A percentile compares a stretch with the other conserved stretches of the same genome.
Conservation (phyloP, 1,140 invertebrate genomes). For the Drosophila carrolli region DNA sequence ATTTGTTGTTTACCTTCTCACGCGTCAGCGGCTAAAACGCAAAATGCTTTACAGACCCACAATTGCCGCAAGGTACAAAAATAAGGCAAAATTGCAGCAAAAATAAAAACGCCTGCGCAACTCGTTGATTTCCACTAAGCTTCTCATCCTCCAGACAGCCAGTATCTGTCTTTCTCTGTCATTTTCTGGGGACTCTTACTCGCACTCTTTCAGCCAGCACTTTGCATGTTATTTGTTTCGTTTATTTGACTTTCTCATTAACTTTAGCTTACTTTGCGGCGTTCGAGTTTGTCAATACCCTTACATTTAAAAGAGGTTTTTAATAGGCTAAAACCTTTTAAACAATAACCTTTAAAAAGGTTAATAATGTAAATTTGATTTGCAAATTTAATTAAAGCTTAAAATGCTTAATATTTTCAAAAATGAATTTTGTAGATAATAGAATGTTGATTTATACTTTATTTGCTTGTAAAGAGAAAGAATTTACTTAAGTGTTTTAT, state of each 20-base stretch:
- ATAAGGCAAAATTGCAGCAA: slow-evolving; percentile 24
- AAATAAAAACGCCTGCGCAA: slow-evolving; percentile 61
- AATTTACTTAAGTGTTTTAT: too few relatives aligned
- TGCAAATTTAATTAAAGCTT: too few relatives aligned
- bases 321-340: too few relatives aligned
- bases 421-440: too few relatives aligned
- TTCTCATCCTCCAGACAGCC: slow-evolving; percentile 13
- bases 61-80: slow-evolving; percentile 27
- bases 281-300: slow-evolving; percentile 28
- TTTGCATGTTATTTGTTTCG: slow-evolving; percentile 79
- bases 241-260: slow-evolving; percentile 83
- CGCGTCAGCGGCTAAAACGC: slow-evolving; percentile 55
- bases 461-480: too few relatives aligned
- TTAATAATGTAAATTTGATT: too few relatives aligned
- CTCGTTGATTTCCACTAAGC: slow-evolving; percentile 19
- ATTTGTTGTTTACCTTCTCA: slow-evolving; percentile 61
- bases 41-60: slow-evolving; percentile 56
- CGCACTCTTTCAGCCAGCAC: slow-evolving; percentile 45
- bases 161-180: slow-evolving; percentile 8
- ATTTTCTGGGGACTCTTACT: slow-evolving; percentile 24
- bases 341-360: too few relatives aligned
- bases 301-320: not conserved
- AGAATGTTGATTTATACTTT: too few relatives aligned
- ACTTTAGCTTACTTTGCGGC: slow-evolving; percentile 73
- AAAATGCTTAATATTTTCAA: too few relatives aligned